Percentiles rank a stretch among this genome's conserved stretches.
phyloP scores from a whole-genome alignment of 2,797 vertebrate genomes.

The Leptatherina wallacei region DNA sequence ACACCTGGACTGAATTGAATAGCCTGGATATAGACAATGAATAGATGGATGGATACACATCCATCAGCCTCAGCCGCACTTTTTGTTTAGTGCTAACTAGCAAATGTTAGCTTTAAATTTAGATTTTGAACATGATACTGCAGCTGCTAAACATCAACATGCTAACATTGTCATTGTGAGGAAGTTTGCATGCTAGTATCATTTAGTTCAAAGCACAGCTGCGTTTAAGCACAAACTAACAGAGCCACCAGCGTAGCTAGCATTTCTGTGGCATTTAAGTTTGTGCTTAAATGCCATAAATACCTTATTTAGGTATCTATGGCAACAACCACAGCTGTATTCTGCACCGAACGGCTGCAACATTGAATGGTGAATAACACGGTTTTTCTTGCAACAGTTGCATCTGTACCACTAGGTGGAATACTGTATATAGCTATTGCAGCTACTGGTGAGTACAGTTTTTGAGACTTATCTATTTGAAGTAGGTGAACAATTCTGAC shows the following conservation, averaged over 20 bases:
- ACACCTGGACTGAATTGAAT: too few species aligned
- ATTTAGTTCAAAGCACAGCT: background rate
- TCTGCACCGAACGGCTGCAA: background rate
- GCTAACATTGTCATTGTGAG: background rate
- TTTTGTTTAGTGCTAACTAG: constrained; percentile 4
- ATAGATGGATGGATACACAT: too few species aligned
- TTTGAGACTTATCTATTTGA: background rate
- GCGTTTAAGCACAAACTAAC: background rate
- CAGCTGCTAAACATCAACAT: background rate
- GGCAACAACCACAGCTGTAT: background rate
- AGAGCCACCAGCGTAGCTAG: background rate
- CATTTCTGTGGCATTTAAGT: too few species aligned
- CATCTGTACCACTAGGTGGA: background rate
- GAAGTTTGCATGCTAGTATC: background rate
- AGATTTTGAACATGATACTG: background rate
- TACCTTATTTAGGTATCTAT: background rate
- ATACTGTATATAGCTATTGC: background rate
- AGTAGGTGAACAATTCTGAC: background rate
- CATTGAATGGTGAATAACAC: background rate
- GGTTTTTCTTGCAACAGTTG: background rate
- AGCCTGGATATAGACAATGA: background rate
- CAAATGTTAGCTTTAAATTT: constrained; percentile 1
- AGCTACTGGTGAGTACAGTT: background rate
- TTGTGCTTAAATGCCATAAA: too few species aligned
- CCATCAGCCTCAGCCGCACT: background rate